Percentiles rank a stretch among this genome's conserved stretches.
Evolutionary conservation across 1,140 invertebrate species (phyloP).

Genomic region (Brachionus plicatilis): DNA sequence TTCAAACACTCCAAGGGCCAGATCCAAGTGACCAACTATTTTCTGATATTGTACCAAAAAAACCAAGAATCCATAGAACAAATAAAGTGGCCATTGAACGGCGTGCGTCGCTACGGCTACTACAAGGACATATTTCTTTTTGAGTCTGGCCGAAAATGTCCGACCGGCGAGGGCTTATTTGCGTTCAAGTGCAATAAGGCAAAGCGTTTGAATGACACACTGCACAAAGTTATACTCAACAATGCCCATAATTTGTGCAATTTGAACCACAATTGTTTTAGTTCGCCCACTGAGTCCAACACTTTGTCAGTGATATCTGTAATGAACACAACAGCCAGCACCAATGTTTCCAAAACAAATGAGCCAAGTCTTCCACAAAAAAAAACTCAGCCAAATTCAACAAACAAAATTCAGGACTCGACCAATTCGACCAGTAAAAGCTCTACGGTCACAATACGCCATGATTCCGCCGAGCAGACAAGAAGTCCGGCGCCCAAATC

Average conservation of each 20-base stretch:
- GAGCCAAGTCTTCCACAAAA: not conserved
- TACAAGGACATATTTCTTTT: slow-evolving; percentile 39
- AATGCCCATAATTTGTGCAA: slow-evolving; percentile 20
- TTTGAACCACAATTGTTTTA: slow-evolving; percentile 8
- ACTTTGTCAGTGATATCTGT: not conserved
- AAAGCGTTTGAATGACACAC: slow-evolving; percentile 13
- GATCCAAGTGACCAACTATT: slow-evolving; percentile 6
- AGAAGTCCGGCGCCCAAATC: not conserved
- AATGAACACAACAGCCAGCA: not conserved
- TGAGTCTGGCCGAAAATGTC: slow-evolving; percentile 38
- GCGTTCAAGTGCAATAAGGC: slow-evolving; percentile 38
- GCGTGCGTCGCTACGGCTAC: slow-evolving; percentile 26
- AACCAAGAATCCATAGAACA: not conserved
- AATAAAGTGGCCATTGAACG: slow-evolving; percentile 31
- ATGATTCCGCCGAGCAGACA: not conserved
- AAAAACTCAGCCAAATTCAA: not conserved
- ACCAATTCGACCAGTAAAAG: not conserved
- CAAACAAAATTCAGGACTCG: slow-evolving; percentile 11
- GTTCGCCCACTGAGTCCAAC: not conserved
- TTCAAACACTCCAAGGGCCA: slow-evolving; percentile 39
- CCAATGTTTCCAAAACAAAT: not conserved
- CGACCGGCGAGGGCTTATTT: slow-evolving; percentile 35
- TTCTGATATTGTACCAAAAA: slow-evolving; percentile 11
- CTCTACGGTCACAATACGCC: not conserved
- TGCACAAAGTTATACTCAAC: slow-evolving; percentile 26